Base-by-base conservation (phyloP, 2,113 vertebrate species). In the Terrapene triunguis region DNA sequence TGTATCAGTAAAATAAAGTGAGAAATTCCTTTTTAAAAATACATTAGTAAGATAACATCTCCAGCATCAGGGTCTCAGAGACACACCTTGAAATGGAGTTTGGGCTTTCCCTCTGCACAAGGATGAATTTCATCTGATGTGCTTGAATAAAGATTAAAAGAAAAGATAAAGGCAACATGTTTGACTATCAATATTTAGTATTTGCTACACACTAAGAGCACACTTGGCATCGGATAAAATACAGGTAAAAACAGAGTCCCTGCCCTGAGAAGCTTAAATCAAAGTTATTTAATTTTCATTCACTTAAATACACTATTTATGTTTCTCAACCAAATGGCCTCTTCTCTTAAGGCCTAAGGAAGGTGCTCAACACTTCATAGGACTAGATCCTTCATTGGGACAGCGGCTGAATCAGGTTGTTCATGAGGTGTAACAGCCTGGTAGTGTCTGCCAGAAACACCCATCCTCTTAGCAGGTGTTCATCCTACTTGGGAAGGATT, bases 341-440 rank as follows among this genome's bases (percentile, higher is more conserved):
- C 82, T 78, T 85, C 11, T 78, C 24, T 47, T 78, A 47, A 10
- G 24, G 38, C 72, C 3, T 44, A 76, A 25, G 5, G 10, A 90
- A 94, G 94, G 95, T 93, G 93, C 51, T 94, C 84, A 92, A 87
- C 76, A 55, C 10, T 27, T 74, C 78, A 85, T 82, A 93, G 78
- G 83, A 2, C 11, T 25, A 17, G 16, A 35, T n/a, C 62, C 62
- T n/a, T n/a, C 35, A 69, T 19, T n/a, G 48, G 80, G 90, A 83
- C 88, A 95, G 92, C 53, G 96, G 90, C 95, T 97, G 74, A 8
- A 29, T 9, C 93, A 74, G 24, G 44, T 91, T 96, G 92, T 65
- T 27, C 14, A 32, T 85, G 88, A 95, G 51, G 72, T 85, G 83
- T 89, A 91, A 3, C 87, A 96, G 89, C 50, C 38, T 78, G 78